These are phyloP conservation scores for Nothocercus julius DNA, from an alignment of 2,113 vertebrate species.

Conservation along the genomic window DNA sequence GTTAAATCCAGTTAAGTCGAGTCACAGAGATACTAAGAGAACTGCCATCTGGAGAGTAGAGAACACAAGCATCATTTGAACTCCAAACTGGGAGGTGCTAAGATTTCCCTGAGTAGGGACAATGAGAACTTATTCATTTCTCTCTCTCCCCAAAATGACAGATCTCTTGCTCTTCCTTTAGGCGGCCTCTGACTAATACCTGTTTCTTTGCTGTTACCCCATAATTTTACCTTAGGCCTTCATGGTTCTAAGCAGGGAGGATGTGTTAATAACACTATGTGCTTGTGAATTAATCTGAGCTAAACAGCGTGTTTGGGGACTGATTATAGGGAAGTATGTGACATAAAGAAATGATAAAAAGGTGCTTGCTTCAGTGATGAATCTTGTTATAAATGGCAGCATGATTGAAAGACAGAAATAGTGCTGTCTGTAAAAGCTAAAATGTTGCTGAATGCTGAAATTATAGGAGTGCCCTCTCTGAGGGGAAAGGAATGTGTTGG, in stretches of 20 bases:
- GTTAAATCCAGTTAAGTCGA: background rate
- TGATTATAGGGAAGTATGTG: slow-evolving; percentile 30
- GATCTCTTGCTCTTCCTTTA: slow-evolving; percentile 25
- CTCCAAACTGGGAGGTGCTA: background rate
- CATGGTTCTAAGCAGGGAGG: slow-evolving; percentile 7
- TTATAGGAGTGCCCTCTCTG: background rate
- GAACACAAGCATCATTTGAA: background rate
- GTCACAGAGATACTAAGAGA: background rate
- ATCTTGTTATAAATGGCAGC: background rate
- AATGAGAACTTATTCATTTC: background rate
- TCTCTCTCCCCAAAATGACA: background rate
- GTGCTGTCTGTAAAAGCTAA: background rate
- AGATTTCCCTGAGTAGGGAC: background rate
- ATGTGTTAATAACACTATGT: background rate
- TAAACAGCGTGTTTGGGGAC: background rate
- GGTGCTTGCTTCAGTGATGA: background rate
- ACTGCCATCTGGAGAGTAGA: background rate
- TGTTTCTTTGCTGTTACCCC: slow-evolving; percentile 47
- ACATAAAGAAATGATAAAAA: background rate
- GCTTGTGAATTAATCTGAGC: slow-evolving; percentile 3
- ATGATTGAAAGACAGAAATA: background rate
- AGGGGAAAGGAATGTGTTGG: background rate
- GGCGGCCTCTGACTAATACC: slow-evolving; percentile 41
- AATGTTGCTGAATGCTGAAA: background rate
- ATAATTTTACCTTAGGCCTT: slow-evolving; percentile 37